Evolutionary conservation across 2,888 invertebrate species (phyloP).

Genomic region (Hypsopygia costalis): DNA sequence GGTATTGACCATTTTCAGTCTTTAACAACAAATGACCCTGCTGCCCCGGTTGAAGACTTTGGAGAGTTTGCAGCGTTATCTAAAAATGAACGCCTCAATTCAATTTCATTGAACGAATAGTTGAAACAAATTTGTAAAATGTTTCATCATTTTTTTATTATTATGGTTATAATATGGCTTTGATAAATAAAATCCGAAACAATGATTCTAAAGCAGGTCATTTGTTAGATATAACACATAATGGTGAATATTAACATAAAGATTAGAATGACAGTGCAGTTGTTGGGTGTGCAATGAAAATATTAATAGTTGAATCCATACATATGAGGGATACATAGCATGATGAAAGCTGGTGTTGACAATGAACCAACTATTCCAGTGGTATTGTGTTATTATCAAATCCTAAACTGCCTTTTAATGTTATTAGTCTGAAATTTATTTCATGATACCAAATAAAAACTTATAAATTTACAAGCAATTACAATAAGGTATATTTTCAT

Average conservation of each 20-base stretch:
- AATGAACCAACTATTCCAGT: not conserved
- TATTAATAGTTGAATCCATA: not conserved
- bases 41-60: slow-evolving; percentile 92
- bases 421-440: not conserved
- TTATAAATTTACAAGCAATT: no score
- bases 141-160: slow-evolving; percentile 15
- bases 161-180: slow-evolving; percentile 9
- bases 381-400: not conserved
- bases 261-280: slow-evolving; percentile 24
- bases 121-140: slow-evolving; percentile 20
- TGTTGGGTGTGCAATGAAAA: slow-evolving; percentile 19
- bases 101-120: slow-evolving; percentile 45
- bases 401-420: not conserved
- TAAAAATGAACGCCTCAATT: slow-evolving; percentile 79
- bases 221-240: slow-evolving; percentile 45
- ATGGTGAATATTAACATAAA: slow-evolving; percentile 23
- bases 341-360: slow-evolving; percentile 6
- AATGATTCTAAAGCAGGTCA: slow-evolving; percentile 48
- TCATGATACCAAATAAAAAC: no score
- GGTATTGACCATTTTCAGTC: slow-evolving; percentile 98
- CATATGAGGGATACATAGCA: not conserved
- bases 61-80: slow-evolving; percentile 93
- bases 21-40: slow-evolving; percentile 94
- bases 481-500: no score
- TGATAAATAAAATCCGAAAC: slow-evolving; percentile 25